Percentiles rank a stretch among this genome's conserved stretches.
Conservation (phyloP, 1,140 invertebrate species). For the Triops longicaudatus region DNA sequence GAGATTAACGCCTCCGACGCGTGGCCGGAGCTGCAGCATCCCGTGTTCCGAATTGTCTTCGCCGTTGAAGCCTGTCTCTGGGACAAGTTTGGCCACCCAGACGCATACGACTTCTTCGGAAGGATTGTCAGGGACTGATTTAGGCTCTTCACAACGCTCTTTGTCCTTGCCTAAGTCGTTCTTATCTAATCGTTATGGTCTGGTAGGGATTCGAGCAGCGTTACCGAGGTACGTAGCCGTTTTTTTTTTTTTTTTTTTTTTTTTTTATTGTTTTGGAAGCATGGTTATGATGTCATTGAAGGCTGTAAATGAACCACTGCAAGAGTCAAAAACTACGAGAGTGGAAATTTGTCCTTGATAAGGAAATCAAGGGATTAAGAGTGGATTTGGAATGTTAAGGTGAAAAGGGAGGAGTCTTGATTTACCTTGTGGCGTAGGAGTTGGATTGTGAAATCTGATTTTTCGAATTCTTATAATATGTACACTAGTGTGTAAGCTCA, state of each 20-base stretch:
- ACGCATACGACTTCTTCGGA: not conserved
- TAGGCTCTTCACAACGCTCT: constrained; percentile 42
- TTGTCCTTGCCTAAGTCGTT: constrained; percentile 56
- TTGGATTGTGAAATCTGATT: too few species aligned
- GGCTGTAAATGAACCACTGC: too few species aligned
- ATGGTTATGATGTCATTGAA: not conserved
- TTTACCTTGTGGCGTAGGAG: too few species aligned
- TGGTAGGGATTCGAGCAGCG: constrained; percentile 33
- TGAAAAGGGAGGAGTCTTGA: too few species aligned
- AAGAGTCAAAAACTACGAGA: too few species aligned
- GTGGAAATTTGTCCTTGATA: not conserved
- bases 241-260: not conserved
- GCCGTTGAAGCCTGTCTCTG: not conserved
- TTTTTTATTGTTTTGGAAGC: not conserved
- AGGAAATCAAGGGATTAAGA: not conserved
- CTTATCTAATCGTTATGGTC: constrained; percentile 42
- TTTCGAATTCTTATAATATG: too few species aligned
- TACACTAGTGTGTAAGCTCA: too few species aligned
- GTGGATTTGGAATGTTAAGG: not conserved
- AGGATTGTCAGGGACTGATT: not conserved
- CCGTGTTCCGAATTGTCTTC: not conserved
- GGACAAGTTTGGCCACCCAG: not conserved
- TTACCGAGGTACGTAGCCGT: constrained; percentile 36
- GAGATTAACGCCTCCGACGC: not conserved
- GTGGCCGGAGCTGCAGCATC: not conserved